These are phyloP conservation scores for Syrrhaptes paradoxus DNA, from an alignment of 2,113 vertebrate genomes.

Conservation along the genomic window DNA sequence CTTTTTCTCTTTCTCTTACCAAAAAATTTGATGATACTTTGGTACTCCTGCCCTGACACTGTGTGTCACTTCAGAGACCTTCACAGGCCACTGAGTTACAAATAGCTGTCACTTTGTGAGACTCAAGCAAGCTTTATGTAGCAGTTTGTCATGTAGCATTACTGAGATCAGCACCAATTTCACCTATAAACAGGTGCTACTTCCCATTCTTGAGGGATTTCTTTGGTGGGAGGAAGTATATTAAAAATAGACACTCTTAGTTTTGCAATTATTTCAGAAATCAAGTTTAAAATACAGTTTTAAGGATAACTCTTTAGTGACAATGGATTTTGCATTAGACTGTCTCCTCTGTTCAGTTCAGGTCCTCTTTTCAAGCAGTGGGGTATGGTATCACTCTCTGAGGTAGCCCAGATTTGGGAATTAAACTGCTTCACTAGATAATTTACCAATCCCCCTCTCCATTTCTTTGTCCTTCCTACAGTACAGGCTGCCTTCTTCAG, in stretches of 20 bases:
- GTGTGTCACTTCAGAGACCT: background rate
- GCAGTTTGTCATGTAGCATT: background rate
- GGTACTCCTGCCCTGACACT: background rate
- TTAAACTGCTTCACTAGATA: background rate
- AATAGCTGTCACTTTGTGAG: background rate
- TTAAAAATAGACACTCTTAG: slow-evolving; percentile 5
- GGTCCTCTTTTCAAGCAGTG: background rate
- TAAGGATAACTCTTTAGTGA: background rate
- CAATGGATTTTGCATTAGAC: background rate
- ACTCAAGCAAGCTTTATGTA: background rate
- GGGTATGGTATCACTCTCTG: accelerated
- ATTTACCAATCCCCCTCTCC: background rate
- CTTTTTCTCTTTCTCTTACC: background rate
- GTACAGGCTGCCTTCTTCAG: background rate
- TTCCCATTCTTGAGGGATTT: slow-evolving; percentile 27
- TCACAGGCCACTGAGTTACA: background rate
- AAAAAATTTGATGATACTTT: background rate
- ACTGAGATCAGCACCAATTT: background rate
- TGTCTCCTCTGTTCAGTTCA: background rate
- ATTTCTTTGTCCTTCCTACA: background rate
- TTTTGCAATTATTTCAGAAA: slow-evolving; percentile 37
- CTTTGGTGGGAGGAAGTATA: slow-evolving; percentile 7
- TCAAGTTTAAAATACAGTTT: background rate
- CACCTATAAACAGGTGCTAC: background rate
- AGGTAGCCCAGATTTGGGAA: background rate